These are phyloP conservation scores for Sylvilagus bachmani DNA, from an alignment of 2,113 vertebrate species.

Conservation along the genomic window DNA sequence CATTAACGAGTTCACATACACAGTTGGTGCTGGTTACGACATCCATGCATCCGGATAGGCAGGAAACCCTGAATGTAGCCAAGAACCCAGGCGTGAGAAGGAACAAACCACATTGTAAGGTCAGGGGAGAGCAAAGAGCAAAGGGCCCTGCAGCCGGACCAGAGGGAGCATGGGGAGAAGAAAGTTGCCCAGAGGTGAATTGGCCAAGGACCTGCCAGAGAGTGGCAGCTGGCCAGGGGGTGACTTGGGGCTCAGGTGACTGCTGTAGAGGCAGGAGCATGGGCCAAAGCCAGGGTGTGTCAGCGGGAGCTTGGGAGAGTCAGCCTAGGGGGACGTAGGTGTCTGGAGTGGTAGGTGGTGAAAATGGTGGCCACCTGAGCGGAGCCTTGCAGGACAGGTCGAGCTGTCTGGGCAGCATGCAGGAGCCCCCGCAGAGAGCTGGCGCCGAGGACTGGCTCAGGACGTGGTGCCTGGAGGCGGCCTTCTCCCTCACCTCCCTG, in stretches of 20 bases:
- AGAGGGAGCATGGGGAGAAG: neutral
- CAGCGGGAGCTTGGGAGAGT: neutral
- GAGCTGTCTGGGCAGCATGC: neutral
- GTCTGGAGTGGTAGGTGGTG: neutral
- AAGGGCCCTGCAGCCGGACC: neutral
- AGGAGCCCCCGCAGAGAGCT: fast-evolving
- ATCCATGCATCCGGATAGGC: neutral
- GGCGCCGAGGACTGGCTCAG: fast-evolving
- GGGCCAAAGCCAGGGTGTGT: neutral
- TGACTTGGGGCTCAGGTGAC: neutral
- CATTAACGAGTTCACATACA: neutral
- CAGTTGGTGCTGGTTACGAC: no score
- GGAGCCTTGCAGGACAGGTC: neutral
- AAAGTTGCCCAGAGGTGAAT: neutral
- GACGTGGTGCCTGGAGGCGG: neutral
- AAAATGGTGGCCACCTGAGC: neutral
- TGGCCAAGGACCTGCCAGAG: neutral
- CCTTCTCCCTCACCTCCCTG: neutral
- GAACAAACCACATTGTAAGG: neutral
- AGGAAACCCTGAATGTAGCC: neutral
- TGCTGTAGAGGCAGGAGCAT: neutral
- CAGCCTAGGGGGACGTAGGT: no score
- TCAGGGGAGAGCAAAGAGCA: neutral
- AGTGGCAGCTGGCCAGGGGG: neutral
- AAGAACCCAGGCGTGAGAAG: neutral